A percentile compares a stretch with the other conserved stretches of the same genome.
These are phyloP conservation scores for Palythoa grandiflora DNA, from an alignment of 92 coral and sea anemone species.

Conservation along the genomic window DNA sequence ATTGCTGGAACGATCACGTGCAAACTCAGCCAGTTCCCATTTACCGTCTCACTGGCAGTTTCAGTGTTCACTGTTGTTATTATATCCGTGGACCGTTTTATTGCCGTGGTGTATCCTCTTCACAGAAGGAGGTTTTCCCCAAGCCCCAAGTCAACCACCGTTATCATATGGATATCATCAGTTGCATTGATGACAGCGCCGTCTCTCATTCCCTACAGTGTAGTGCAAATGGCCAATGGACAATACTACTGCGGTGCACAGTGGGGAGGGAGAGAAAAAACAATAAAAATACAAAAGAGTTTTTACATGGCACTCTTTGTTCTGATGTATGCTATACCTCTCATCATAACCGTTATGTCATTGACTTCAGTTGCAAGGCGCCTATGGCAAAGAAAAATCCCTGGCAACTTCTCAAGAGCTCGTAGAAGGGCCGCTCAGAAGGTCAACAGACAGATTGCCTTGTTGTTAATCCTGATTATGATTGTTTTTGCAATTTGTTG, in stretches of 20 bases:
- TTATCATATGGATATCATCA: conserved; percentile 68
- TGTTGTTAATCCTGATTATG: conserved; percentile 70
- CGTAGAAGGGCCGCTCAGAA: conserved; percentile 40
- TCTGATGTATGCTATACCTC: conserved; percentile 66
- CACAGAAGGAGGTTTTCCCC: conserved; percentile 44
- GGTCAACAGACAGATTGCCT: conserved; percentile 68
- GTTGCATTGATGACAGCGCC: conserved; percentile 65
- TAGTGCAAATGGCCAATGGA: conserved; percentile 32
- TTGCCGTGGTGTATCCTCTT: conserved; percentile 66
- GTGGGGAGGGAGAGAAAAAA: conserved; percentile 49
- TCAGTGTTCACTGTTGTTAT: conserved; percentile 74
- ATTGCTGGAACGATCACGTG: conserved; percentile 70
- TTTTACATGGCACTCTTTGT: conserved; percentile 65
- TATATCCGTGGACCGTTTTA: conserved; percentile 75
- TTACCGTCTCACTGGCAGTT: conserved; percentile 76
- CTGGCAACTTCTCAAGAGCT: conserved; percentile 46
- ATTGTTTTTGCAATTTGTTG: conserved; percentile 73
- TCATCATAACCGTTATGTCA: conserved; percentile 58
- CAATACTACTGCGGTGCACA: conserved; percentile 63
- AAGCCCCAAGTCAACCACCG: conserved; percentile 57
- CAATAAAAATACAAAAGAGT: conserved; percentile 51
- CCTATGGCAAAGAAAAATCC: conserved; percentile 70
- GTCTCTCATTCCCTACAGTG: conserved; percentile 64
- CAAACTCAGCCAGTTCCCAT: conserved; percentile 70
- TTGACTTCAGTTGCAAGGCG: conserved; percentile 61